These are phyloP conservation scores for Bubo blakistoni DNA, from an alignment of 2,113 vertebrate species.

Conservation along the genomic window DNA sequence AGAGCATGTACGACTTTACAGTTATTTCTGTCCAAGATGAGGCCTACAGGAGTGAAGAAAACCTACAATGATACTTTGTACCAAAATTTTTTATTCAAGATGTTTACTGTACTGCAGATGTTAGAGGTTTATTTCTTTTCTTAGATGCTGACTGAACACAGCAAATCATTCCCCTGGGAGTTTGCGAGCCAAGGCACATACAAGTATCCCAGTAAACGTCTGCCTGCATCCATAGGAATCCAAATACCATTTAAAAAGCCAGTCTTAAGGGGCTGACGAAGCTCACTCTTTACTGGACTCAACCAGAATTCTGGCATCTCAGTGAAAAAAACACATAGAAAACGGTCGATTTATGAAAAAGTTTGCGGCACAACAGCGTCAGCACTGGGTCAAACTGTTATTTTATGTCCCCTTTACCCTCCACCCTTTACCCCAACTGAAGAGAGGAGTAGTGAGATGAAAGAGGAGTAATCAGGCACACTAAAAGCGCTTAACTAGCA, in stretches of 20 bases:
- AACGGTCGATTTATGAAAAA: background rate
- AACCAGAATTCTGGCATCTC: background rate
- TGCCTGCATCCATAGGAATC: background rate
- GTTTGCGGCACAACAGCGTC: background rate
- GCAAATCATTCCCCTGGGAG: background rate
- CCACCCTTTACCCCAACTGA: background rate
- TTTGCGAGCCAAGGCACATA: accelerated
- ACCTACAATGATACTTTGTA: background rate
- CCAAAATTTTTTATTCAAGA: background rate
- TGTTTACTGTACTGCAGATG: background rate
- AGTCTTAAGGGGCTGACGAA: background rate
- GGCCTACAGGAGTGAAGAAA: background rate
- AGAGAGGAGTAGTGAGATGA: background rate
- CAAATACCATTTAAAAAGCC: background rate
- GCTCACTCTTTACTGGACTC: background rate
- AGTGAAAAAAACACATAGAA: accelerated
- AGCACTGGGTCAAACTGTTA: background rate
- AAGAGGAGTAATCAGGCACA: background rate
- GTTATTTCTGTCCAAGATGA: background rate
- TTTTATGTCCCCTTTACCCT: background rate
- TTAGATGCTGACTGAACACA: background rate
- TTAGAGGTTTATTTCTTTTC: background rate
- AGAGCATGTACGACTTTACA: background rate
- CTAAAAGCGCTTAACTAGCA: background rate
- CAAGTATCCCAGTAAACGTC: background rate